Base-by-base conservation (phyloP, 2,113 vertebrate species). In the Chaetorhynchus papuensis region DNA sequence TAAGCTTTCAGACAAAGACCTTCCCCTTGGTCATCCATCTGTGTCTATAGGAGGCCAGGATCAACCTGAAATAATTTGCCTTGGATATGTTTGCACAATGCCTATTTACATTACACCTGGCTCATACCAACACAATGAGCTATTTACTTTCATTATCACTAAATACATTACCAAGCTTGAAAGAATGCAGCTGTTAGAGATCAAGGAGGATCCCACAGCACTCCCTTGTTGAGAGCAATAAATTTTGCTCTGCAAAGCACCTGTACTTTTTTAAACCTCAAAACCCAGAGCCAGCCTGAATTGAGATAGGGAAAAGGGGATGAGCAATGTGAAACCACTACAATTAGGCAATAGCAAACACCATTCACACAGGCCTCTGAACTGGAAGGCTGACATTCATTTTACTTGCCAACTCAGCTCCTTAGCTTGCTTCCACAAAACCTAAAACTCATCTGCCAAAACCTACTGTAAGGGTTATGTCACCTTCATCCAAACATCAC, bases 101-200 rank as follows among this genome's bases (percentile, higher is more conserved):
- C 39, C 39, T 90, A 31, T 94, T 96, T 83, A 80, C 27, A 16
- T 80, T 70, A 70, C 54, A 96, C 82, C 85, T 90, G 85, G 54
- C 39, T 86, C 94, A 96, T 95, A 83, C 75, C 87, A 88, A 78
- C 85, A 93, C 71, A 90, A 87, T 93, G 93, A 96, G 59, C 69
- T 95, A 64, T 56, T 88, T 57, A 60, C 75, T 95, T 93, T 91
- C 75, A 68, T 93, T 92, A 92, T 74, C 79, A 66, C 79, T 63
- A 52, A 75, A 80, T 16, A 52, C 44, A 90, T 96, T 88, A 95
- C 79, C 47, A 93, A 88, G 71, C 92, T 21, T 65, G 39, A 95
- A 96, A 83, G 92, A 95, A 96, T 83, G 91, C 41, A 84, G 59
- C 75, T 93, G 78, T 66, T 91, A 41, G 70, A 80, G 86, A 94